phyloP scores from a whole-genome alignment of 1,140 invertebrate genomes.

The Diorhabda elongata region DNA sequence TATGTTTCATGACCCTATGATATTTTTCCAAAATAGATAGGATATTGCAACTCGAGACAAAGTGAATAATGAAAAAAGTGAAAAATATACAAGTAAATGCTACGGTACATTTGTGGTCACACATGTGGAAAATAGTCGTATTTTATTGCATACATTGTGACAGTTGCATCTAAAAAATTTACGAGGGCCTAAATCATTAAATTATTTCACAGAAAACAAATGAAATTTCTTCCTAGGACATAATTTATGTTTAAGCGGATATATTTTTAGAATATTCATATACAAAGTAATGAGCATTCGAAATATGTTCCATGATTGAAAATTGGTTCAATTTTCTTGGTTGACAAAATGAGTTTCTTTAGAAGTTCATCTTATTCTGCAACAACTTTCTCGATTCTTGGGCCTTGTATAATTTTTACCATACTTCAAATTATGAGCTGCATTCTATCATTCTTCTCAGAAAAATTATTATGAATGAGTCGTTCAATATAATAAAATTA shows the following conservation, averaged over 20 bases:
- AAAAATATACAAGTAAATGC: background rate
- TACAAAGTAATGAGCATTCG: background rate
- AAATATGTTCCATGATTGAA: background rate
- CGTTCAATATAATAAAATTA: too few relatives aligned
- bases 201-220: background rate
- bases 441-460: too few relatives aligned
- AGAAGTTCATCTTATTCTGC: too few relatives aligned
- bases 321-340: too few relatives aligned
- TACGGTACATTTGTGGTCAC: conserved; percentile 11
- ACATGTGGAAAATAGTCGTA: conserved; percentile 22
- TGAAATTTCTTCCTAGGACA: background rate
- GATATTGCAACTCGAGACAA: too few relatives aligned
- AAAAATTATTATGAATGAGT: too few relatives aligned
- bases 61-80: background rate
- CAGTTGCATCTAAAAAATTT: background rate
- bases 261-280: background rate
- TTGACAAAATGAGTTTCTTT: too few relatives aligned
- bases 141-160: conserved; percentile 20
- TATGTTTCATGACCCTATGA: too few relatives aligned
- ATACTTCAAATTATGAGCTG: too few relatives aligned
- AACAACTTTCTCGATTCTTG: too few relatives aligned
- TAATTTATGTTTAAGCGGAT: background rate
- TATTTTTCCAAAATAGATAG: too few relatives aligned
- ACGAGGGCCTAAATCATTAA: background rate
- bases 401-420: too few relatives aligned